These are phyloP conservation scores for Polyommatus iphigenia DNA, from an alignment of 2,888 invertebrate species.

Conservation along the genomic window DNA sequence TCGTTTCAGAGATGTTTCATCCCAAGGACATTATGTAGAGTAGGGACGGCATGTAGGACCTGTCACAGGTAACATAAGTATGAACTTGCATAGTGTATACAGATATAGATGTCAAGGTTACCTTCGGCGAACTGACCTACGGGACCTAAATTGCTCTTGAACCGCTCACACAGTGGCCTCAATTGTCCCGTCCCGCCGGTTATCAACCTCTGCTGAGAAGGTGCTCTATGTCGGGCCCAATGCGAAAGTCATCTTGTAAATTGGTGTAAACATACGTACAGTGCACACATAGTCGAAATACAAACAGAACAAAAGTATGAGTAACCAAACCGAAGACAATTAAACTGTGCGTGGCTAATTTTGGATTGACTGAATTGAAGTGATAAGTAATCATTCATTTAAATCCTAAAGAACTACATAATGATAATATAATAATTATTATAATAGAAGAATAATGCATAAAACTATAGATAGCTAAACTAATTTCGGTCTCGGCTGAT, in stretches of 20 bases:
- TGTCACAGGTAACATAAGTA: not conserved
- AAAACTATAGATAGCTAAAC: no score
- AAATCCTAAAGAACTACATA: no score
- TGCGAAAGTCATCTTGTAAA: slow-evolving; percentile 42
- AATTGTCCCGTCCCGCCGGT: slow-evolving; percentile 78
- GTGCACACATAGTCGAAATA: not conserved
- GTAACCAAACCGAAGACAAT: not conserved
- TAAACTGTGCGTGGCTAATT: not conserved
- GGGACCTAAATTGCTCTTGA: slow-evolving; percentile 80
- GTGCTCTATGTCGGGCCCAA: slow-evolving; percentile 71
- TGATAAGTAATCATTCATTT: no score
- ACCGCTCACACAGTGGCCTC: slow-evolving; percentile 79
- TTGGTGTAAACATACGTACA: not conserved
- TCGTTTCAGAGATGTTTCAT: not conserved
- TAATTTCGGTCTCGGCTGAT: no score
- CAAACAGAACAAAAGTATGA: not conserved
- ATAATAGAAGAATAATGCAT: no score
- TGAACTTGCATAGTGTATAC: slow-evolving; percentile 29
- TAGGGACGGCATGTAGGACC: not conserved
- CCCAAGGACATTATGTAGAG: not conserved
- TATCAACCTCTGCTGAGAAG: slow-evolving; percentile 79
- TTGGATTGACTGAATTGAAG: not conserved
- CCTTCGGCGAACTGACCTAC: slow-evolving; percentile 80
- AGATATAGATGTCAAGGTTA: slow-evolving; percentile 76
- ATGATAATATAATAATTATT: no score